A percentile compares a stretch with the other conserved stretches of the same genome.
Evolutionary conservation across 2,888 invertebrate genomes (phyloP).

Genomic region (Labia minor): DNA sequence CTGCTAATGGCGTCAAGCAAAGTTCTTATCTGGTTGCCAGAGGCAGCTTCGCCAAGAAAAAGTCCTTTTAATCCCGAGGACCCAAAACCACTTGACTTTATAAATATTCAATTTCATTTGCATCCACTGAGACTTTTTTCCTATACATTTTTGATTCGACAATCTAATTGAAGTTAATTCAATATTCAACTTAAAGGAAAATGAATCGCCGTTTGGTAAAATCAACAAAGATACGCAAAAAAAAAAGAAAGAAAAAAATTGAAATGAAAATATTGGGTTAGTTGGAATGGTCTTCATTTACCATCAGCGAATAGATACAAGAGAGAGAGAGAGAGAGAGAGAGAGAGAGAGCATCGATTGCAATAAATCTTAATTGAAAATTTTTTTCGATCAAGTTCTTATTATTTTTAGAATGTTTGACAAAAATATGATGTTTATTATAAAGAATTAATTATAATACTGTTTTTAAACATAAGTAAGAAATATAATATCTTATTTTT

Average conservation of each 20-base stretch:
- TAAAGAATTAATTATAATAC: too few species aligned
- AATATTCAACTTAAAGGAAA: neutral
- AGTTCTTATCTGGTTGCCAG: neutral
- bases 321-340: too few species aligned
- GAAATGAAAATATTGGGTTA: too few species aligned
- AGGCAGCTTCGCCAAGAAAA: neutral
- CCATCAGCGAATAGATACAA: too few species aligned
- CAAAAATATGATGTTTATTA: too few species aligned
- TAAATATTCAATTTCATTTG: constrained; percentile 13
- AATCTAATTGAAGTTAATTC: neutral
- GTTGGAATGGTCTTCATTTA: too few species aligned
- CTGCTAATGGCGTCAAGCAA: neutral
- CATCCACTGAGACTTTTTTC: neutral
- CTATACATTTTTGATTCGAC: neutral
- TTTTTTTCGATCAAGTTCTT: too few species aligned
- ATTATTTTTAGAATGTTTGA: too few species aligned
- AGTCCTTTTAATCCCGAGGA: neutral
- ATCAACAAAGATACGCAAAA: neutral
- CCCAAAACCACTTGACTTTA: neutral
- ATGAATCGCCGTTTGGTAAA: neutral
- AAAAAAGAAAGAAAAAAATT: neutral
- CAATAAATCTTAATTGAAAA: too few species aligned
- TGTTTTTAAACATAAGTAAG: too few species aligned
- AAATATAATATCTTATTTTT: too few species aligned
- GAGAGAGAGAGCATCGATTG: too few species aligned